A percentile compares a stretch with the other conserved stretches of the same genome.
These are phyloP conservation scores for Zaprionus africanus DNA, from an alignment of 1,140 invertebrate species.

Conservation along the genomic window DNA sequence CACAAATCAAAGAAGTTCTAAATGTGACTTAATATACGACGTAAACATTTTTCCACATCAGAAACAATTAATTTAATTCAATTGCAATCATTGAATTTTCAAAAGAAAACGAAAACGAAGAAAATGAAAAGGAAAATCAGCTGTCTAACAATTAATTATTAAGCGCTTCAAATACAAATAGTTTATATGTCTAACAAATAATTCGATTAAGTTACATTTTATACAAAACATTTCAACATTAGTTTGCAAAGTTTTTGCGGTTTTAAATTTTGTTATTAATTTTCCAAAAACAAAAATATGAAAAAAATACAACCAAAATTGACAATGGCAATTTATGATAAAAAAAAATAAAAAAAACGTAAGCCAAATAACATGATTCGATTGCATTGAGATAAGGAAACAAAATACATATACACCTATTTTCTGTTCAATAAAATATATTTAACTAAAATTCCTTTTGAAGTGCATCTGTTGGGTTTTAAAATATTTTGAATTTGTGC, in stretches of 20 bases:
- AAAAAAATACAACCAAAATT: slow-evolving; percentile 26
- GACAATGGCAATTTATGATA: slow-evolving; percentile 32
- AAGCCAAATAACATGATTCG: slow-evolving; percentile 36
- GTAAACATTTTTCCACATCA: slow-evolving; percentile 70
- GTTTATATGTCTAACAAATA: slow-evolving; percentile 53
- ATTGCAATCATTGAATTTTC: slow-evolving; percentile 51
- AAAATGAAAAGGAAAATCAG: slow-evolving; percentile 38
- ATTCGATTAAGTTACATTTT: slow-evolving; percentile 77
- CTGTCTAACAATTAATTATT: slow-evolving; percentile 71
- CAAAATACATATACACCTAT: slow-evolving; percentile 72
- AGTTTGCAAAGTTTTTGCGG: slow-evolving; percentile 65
- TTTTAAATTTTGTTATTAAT: slow-evolving; percentile 39
- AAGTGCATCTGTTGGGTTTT: background rate
- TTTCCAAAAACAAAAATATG: slow-evolving; percentile 20
- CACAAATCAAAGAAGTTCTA: slow-evolving; percentile 79
- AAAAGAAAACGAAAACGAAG: background rate
- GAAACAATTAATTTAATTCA: slow-evolving; percentile 58
- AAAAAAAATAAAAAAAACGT: slow-evolving; percentile 28
- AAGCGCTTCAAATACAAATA: slow-evolving; percentile 71
- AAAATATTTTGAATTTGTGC: background rate
- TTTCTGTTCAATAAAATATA: slow-evolving; percentile 81
- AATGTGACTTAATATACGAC: slow-evolving; percentile 81
- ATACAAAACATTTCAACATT: slow-evolving; percentile 69
- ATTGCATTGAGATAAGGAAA: slow-evolving; percentile 62
- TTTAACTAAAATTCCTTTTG: slow-evolving; percentile 59